These are phyloP conservation scores for Octodon degus DNA, from an alignment of 2,113 vertebrate genomes.

Conservation along the genomic window DNA sequence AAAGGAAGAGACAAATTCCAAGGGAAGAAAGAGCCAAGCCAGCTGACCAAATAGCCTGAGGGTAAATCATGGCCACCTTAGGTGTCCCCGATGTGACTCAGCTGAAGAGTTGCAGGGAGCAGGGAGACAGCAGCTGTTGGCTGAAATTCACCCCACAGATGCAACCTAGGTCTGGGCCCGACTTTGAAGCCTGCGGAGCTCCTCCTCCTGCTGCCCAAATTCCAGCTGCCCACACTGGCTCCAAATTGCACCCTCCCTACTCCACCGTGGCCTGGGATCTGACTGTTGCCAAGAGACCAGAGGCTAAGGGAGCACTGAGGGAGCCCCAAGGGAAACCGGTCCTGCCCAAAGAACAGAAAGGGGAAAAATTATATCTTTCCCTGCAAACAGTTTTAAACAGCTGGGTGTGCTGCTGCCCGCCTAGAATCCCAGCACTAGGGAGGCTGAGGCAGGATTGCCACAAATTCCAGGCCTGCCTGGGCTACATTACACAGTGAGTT, in stretches of 20 bases:
- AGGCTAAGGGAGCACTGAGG: conserved; percentile 90
- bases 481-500: not conserved
- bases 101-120: not conserved
- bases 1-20: not conserved
- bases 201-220: conserved; percentile 89
- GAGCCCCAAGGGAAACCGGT: conserved; percentile 91
- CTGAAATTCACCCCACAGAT: conserved; percentile 86
- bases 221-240: conserved; percentile 89
- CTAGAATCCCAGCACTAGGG: not conserved
- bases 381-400: not conserved
- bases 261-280: conserved; percentile 88
- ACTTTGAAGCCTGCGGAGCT: conserved; percentile 90
- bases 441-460: not conserved
- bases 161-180: conserved; percentile 89
- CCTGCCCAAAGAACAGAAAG: conserved; percentile 76
- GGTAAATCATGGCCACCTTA: not conserved
- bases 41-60: not conserved
- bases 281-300: conserved; percentile 91
- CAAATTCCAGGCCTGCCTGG: not conserved
- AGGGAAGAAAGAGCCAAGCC: not conserved
- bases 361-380: not conserved
- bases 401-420: not conserved
- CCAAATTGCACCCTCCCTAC: conserved; percentile 91
- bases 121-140: not conserved
- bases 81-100: not conserved